These are phyloP conservation scores for Mirza zaza DNA, from an alignment of 2,113 vertebrate species.

Conservation along the genomic window DNA sequence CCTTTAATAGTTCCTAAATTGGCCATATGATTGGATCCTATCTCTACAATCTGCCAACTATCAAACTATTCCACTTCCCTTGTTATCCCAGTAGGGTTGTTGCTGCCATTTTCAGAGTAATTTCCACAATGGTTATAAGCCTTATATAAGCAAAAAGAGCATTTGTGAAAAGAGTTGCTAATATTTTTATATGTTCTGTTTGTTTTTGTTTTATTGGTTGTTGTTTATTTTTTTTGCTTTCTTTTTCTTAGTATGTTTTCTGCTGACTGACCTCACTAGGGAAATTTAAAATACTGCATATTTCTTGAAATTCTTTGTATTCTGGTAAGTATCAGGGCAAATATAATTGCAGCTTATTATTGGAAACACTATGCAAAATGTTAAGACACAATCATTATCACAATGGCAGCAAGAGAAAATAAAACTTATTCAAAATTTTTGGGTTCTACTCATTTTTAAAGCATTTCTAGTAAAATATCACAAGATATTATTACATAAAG, in stretches of 20 bases:
- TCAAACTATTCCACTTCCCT: background rate
- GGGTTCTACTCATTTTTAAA: background rate
- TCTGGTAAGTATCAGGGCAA: constrained; percentile 27
- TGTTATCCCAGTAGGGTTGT: background rate
- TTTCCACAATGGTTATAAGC: constrained; percentile 37
- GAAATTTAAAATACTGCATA: constrained; percentile 59
- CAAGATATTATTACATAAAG: background rate
- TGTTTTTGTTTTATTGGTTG: background rate
- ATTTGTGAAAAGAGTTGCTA: constrained; percentile 35
- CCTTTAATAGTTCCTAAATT: constrained; percentile 18
- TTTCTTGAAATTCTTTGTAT: constrained; percentile 18
- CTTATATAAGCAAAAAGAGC: constrained; percentile 5
- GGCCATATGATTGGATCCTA: background rate
- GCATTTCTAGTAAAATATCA: background rate
- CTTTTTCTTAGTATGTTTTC: background rate
- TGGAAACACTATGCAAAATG: background rate
- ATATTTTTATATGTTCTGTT: constrained; percentile 12
- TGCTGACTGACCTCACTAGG: constrained; percentile 44
- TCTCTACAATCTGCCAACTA: constrained; percentile 9
- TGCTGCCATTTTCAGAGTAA: constrained; percentile 1
- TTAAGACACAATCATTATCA: background rate
- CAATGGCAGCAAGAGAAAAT: background rate
- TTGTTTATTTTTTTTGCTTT: constrained; percentile 16
- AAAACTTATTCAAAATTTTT: background rate
- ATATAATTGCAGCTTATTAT: constrained; percentile 22